A percentile compares a stretch with the other conserved stretches of the same genome.
These are phyloP conservation scores for Metallyticus violacea DNA, from an alignment of 2,888 invertebrate genomes.

Conservation along the genomic window DNA sequence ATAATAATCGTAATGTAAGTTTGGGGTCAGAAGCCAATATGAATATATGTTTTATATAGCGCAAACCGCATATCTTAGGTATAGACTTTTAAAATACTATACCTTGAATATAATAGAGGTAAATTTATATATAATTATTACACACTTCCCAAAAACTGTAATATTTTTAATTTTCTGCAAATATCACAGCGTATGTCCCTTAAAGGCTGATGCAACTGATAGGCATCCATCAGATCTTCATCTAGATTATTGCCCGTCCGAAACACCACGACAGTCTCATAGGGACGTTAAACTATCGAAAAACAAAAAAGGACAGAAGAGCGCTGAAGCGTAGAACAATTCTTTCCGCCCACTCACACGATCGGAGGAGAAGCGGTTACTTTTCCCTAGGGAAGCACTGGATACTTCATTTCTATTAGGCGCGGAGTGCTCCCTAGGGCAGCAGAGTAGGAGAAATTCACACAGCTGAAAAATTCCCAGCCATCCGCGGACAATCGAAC, in stretches of 20 bases:
- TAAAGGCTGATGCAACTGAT: neutral
- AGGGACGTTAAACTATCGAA: neutral
- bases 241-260: neutral
- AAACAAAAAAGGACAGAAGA: neutral
- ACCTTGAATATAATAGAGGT: too few species aligned
- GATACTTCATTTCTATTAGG: neutral
- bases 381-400: neutral
- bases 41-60: too few species aligned
- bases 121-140: too few species aligned
- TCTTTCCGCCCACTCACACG: neutral
- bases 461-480: neutral
- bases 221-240: neutral
- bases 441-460: neutral
- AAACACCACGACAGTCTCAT: neutral
- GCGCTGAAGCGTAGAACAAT: neutral
- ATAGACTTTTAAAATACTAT: too few species aligned
- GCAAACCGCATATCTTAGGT: too few species aligned
- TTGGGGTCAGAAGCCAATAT: too few species aligned
- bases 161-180: too few species aligned
- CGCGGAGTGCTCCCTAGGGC: neutral
- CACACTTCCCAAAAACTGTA: too few species aligned
- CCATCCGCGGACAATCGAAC: neutral
- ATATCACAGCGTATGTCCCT: too few species aligned
- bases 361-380: neutral
- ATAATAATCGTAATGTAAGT: too few species aligned